Base-by-base conservation (phyloP, 2,888 invertebrate species). In the Eupithecia pulchellata region DNA sequence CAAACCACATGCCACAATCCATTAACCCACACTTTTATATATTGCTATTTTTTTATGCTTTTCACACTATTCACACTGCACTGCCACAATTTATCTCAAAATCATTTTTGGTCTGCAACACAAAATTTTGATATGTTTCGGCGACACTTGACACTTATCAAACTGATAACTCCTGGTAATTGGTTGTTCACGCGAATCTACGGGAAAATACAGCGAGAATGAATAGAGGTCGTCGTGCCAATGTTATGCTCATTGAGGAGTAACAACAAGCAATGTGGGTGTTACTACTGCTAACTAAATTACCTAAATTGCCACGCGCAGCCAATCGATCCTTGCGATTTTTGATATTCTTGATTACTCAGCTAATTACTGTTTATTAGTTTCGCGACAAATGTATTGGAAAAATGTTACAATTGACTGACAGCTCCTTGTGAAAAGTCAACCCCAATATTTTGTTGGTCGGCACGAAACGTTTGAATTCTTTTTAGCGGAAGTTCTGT, bases 181-280 rank as follows among this genome's bases (percentile, higher is more conserved):
- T 79, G 82, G 81, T 82, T 83, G 82, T 82, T 82, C 79, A 81
- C 77, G 77, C 75, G 78, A 82, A 84, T 86, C 87, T 85, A 84
- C 81, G 82, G 78, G 81, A 86, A 89, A 85, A 82, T 80, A 78
- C 79, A 86, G 77, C 82, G 79, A 86, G 82, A 88, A 74, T 86
- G 84, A 89, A 89, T 91, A 91, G 89, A 91, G 91, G 90, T 91
- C 91, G 91, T 86, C 86, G 86, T 89, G 86, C 89, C 89, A 91
- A 92, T 93, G 92, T 93, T 93, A 91, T 93, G 93, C 85, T 93
- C 92, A 92, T 88, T 92, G 88, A 91, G 91, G 90, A 92, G 93
- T 91, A 92, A 93, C 92, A 92, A 91, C 90, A 91, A 89, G 86
- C 87, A 80, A 87, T 88, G 89, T 88, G 89, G 89, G 90, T 90